Base-by-base conservation (phyloP, 2,113 vertebrate genomes). In the Gila orcuttii region DNA sequence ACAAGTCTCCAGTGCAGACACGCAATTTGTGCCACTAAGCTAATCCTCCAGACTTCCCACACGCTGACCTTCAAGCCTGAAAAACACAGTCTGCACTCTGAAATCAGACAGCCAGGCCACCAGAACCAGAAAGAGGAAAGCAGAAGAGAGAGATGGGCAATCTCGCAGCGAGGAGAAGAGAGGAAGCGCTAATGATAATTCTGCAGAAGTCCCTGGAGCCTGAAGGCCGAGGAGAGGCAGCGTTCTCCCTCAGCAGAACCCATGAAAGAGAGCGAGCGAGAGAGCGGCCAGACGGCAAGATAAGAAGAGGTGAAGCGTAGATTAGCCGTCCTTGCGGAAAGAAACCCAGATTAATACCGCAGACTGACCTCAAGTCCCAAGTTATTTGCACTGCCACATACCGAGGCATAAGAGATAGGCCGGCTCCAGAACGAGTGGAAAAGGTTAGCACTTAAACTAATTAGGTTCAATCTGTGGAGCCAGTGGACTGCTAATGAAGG, bases 241-340 rank as follows among this genome's bases (percentile, higher is more conserved):
- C 23, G 19, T 73, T 73, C 69, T 73, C 36, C 69, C 23, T 73
- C 69, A 45, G 73, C 73, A 13, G 42, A 73, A 10, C 69, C 64
- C 28, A 66, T 31, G 42, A 57, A 73, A 42, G 74, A 45, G 21
- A 36, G 69, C 83, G 68, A 85, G 36, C 47, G 33, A 36, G 69
- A 73, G 76, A 85, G 36, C 47, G 33, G 77, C 33, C 69, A 74
- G 83, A 45, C 50, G 59, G 78, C 2, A 28, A 85, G 77, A 87
- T 87, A 87, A 87, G 77, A 76, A 52, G 33, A 76, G 74, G 79
- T 25, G 76, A 84, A 39, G 15, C 60, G 10, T 60, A 87, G 86
- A 87, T 84, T 80, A 87, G 50, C 10, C 19, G 50, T 59, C 57
- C 55, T 19, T 55, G 73, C 45, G 19, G 57, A 71, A 47, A 81